A percentile compares a stretch with the other conserved stretches of the same genome.
Conservation (phyloP, 2,888 invertebrate species). For the Caenorhabditis angaria region DNA sequence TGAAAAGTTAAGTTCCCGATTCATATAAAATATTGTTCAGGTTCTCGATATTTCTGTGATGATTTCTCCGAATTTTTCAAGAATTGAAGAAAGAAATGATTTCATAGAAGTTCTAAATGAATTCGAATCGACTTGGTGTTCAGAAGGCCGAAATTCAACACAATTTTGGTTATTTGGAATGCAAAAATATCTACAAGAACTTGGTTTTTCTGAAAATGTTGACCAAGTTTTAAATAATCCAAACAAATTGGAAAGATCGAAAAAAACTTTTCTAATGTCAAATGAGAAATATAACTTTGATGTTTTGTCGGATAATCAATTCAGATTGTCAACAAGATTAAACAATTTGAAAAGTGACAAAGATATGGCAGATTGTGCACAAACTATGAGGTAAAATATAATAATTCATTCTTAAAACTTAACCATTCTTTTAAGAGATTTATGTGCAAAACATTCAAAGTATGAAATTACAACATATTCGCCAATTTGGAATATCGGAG, state of each 20-base stretch:
- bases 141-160: slow-evolving; percentile 48
- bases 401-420: neutral
- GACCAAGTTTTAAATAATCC: slow-evolving; percentile 45
- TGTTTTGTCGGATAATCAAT: slow-evolving; percentile 46
- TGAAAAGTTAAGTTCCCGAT: too few relatives aligned
- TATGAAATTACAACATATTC: slow-evolving; percentile 57
- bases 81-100: slow-evolving; percentile 24
- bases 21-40: too few relatives aligned
- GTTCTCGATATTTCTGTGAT: slow-evolving; percentile 62
- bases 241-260: slow-evolving; percentile 50
- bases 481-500: slow-evolving; percentile 64
- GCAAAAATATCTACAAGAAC: slow-evolving; percentile 49
- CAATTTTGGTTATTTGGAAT: slow-evolving; percentile 64
- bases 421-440: slow-evolving; percentile 39
- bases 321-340: slow-evolving; percentile 59
- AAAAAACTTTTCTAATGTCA: slow-evolving; percentile 57
- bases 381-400: slow-evolving; percentile 42
- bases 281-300: slow-evolving; percentile 61
- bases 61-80: slow-evolving; percentile 58
- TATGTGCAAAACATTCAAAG: slow-evolving; percentile 34
- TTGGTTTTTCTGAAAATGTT: slow-evolving; percentile 58
- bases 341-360: slow-evolving; percentile 50
- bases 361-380: slow-evolving; percentile 53
- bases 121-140: slow-evolving; percentile 55
- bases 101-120: slow-evolving; percentile 50